Evolutionary conservation across 1,140 invertebrate genomes (phyloP), one percentile per base, ranked within the genome.

Genomic region (Acromyrmex heyeri): DNA sequence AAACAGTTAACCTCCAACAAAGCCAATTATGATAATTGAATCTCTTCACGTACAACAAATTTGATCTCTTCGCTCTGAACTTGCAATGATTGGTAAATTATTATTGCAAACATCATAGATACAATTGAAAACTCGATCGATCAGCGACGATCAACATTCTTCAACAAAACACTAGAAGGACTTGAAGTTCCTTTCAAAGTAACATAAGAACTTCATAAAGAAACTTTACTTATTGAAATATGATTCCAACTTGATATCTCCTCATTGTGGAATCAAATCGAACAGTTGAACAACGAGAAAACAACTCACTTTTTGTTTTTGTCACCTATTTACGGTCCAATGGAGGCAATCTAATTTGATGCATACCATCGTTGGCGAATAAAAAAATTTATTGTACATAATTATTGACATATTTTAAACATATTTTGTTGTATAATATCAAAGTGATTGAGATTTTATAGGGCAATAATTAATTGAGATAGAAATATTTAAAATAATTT

Each of bases 231-330:
- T 16, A n/a, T 2, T 64, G 8, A 53, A 85, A 78, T 67, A 53
- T 12, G 27, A n/a, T 18, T 16, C 50, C 1, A 65, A 59, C 18
- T 10, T 27, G 50, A 12, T 10, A 48, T 30, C 67, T 81, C 72
- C 12, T 24, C 21, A 18, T 44, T 38, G 44, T 6, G 38, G n/a
- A 86, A 73, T 67, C 21, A 34, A 82, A 64, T n/a, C 24, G 18
- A 10, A 62, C 14, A 18, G 50, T 48, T 34, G 6, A 2, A 18
- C 21, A 53, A n/a, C 16, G 12, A 16, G 27, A 21, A 30, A 67
- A 67, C 14, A 69, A 69, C 14, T 69, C n/a, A n/a, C 87, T 79
- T 85, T 64, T 86, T 70, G 65, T 48, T 61, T 73, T 5, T 18
- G 10, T 65, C 48, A 3, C 55, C 21, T 38, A 61, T 69, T 57